These are phyloP conservation scores for Pomacea canaliculata DNA, from an alignment of 2,888 invertebrate species.

Conservation along the genomic window DNA sequence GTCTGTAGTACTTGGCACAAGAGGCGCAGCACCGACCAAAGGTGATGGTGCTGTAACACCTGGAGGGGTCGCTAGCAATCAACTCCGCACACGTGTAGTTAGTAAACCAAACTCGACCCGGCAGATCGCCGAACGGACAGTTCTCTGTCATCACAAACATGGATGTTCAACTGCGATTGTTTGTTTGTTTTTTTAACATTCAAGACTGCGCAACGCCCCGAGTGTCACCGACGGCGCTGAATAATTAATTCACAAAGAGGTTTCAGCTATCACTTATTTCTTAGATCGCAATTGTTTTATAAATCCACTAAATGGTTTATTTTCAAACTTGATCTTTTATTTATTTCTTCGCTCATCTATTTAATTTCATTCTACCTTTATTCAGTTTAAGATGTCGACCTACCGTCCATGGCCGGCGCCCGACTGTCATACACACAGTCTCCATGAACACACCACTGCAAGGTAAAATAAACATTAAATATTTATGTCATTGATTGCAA, in stretches of 20 bases:
- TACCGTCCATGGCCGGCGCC: neutral
- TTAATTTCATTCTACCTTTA: no score
- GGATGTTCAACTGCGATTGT: no score
- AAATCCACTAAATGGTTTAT: no score
- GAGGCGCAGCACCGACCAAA: neutral
- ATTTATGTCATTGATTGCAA: neutral
- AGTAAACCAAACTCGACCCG: neutral
- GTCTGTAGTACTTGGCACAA: neutral
- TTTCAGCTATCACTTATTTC: no score
- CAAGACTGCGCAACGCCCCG: no score
- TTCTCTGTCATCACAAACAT: neutral
- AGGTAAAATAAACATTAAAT: neutral
- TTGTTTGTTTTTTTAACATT: no score
- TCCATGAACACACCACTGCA: neutral
- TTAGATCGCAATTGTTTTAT: no score
- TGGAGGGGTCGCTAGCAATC: neutral
- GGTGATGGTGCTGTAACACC: neutral
- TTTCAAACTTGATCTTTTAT: no score
- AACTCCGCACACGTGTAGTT: neutral
- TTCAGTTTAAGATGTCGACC: no score
- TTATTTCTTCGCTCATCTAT: no score
- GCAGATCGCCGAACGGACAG: neutral
- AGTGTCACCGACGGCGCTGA: no score
- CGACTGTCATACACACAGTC: neutral
- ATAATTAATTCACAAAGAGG: no score